phyloP scores from a whole-genome alignment of 2,113 vertebrate species.

The Myotis brandtii region DNA sequence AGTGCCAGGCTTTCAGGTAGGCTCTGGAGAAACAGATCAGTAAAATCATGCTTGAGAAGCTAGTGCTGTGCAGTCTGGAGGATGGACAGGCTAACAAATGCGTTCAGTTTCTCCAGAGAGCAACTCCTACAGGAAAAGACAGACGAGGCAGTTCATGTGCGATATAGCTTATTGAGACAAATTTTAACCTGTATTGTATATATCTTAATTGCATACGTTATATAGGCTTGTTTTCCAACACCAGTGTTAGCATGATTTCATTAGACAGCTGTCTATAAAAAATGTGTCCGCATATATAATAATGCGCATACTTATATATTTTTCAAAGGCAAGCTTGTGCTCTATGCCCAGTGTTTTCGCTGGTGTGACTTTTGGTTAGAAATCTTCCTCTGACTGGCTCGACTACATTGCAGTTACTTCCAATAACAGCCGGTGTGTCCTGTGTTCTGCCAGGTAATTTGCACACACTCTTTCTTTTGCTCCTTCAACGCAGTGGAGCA shows the following conservation, averaged over 20 bases:
- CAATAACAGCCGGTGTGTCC: neutral
- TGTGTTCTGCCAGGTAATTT: neutral
- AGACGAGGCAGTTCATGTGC: neutral
- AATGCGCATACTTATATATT: neutral
- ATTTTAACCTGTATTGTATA: neutral
- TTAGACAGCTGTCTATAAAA: constrained; percentile 3
- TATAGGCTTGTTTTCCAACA: neutral
- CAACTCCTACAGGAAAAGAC: neutral
- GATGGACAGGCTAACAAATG: neutral
- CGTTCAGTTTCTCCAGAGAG: neutral
- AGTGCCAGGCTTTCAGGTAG: neutral
- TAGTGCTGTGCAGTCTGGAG: neutral
- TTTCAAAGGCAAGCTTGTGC: neutral
- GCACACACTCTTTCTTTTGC: neutral
- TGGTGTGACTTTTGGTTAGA: neutral
- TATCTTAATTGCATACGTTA: neutral
- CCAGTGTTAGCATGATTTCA: neutral
- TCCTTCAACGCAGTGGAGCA: neutral
- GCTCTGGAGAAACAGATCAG: neutral
- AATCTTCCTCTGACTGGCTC: neutral
- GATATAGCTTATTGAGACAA: neutral
- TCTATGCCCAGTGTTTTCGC: neutral
- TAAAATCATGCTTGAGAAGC: neutral
- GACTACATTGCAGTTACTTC: neutral
- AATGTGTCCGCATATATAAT: neutral